Base-by-base conservation (phyloP, 2,113 vertebrate genomes). In the Cisticola juncidis region DNA sequence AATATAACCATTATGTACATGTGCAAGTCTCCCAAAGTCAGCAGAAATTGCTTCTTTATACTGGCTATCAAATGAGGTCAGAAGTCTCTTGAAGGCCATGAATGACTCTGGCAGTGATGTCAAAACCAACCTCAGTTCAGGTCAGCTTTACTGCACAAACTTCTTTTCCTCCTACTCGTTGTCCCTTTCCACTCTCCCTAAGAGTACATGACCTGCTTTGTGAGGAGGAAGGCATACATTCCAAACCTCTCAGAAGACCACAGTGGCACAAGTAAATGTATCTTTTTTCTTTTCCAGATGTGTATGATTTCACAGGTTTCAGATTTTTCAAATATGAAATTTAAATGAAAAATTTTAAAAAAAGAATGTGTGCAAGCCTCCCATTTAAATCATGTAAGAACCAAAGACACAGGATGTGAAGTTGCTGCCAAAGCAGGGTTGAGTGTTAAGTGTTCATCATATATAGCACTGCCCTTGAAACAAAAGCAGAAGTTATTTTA, bases 401-500 rank as follows among this genome's bases (percentile, higher is more conserved):
- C 19, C 51, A 64, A 66, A 82, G 51, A 81, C 33, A 90, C 12
- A 56, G 60, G 68, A 91, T 68, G 6, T 11, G 51, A 70, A 86
- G 79, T 15, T 51, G 24, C 84, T 93, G 60, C 80, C 77, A 77
- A 72, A 87, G 74, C 26, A 54, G 47, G 57, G 70, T 26, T 92
- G 71, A 88, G 36, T 36, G 56, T 80, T 90, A 93, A 71, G 50
- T 26, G 65, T 15, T 94, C 71, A 74, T 73, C 91, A 77, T 60
- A 78, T 23, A 77, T 36, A 93, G 68, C 65, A 71, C 25, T 95
- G 90, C 47, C 88, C 92, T 94, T 94, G 92, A 86, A 93, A 94
- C 60, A 96, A 95, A 96, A 92, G 53, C 77, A 83, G 45, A 31
- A 74, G 89, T 88, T 96, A 97, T 97, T 97, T 97, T 93, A 97